phyloP scores from a whole-genome alignment of 2,797 vertebrate species.

The Pseudochaenichthys georgianus region DNA sequence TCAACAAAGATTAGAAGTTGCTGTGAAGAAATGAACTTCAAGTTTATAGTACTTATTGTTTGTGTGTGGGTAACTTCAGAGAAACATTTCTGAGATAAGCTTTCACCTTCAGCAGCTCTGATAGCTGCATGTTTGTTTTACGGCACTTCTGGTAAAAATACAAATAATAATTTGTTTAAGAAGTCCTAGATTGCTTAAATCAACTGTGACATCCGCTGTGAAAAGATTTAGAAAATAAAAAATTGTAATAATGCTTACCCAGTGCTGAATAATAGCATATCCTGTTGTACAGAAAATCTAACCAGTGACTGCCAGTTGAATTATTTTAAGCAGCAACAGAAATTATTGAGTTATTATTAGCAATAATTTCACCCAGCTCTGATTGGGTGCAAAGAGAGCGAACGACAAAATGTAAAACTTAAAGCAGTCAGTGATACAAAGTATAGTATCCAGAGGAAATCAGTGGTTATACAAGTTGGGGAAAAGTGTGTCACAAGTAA shows the following conservation, averaged over 20 bases:
- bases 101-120: conserved; percentile 53
- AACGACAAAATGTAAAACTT: background rate
- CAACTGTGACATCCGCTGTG: background rate
- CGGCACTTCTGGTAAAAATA: conserved; percentile 8
- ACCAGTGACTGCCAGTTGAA: too few species aligned
- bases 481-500: background rate
- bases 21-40: background rate
- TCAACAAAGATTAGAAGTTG: background rate
- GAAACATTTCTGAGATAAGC: conserved; percentile 30
- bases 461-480: conserved; percentile 1
- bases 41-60: background rate
- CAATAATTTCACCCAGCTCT: too few species aligned
- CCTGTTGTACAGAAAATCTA: too few species aligned
- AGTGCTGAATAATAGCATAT: background rate
- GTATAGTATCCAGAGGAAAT: background rate
- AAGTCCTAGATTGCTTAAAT: background rate
- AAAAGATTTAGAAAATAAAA: background rate
- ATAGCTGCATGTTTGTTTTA: conserved; percentile 32
- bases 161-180: background rate
- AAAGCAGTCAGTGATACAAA: background rate
- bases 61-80: conserved; percentile 8
- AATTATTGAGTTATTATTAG: too few species aligned
- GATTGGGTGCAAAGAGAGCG: too few species aligned
- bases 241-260: background rate
- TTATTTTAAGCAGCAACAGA: too few species aligned